Percentiles rank a stretch among this genome's conserved stretches.
These are phyloP conservation scores for Odocoileus hemionus DNA, from an alignment of 2,113 vertebrate species.

Conservation along the genomic window DNA sequence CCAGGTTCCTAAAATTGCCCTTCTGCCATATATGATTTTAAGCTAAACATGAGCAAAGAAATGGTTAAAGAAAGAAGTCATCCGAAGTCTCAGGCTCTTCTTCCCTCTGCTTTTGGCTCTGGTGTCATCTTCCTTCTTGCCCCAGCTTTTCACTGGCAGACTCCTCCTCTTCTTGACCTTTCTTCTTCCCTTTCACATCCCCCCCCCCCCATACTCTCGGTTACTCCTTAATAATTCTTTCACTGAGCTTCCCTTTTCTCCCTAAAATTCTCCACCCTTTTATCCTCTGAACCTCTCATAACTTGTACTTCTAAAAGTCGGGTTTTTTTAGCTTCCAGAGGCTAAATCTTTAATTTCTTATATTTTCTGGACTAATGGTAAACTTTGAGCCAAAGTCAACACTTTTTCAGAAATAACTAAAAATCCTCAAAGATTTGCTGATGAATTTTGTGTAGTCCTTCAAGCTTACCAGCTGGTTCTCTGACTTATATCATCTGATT, in stretches of 20 bases:
- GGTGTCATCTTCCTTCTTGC: background rate
- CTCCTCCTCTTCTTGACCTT: background rate
- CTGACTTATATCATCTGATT: background rate
- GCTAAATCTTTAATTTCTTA: background rate
- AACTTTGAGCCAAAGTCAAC: background rate
- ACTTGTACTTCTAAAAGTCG: background rate
- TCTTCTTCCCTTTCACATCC: background rate
- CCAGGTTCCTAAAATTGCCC: background rate
- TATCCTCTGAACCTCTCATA: background rate
- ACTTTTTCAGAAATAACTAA: background rate
- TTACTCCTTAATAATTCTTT: background rate
- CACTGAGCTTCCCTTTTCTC: background rate
- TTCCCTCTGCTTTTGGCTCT: background rate
- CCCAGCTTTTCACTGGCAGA: background rate
- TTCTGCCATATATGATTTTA: background rate
- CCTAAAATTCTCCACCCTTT: background rate
- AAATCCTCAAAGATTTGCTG: background rate
- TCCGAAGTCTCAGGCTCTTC: background rate
- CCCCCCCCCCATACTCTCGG: background rate
- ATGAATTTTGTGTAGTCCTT: background rate
- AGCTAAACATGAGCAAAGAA: background rate
- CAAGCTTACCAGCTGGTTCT: background rate
- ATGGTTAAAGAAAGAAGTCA: background rate
- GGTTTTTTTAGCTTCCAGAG: background rate
- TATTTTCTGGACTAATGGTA: background rate